Conservation (phyloP, 2,888 invertebrate genomes). For the Plebejus argus region DNA sequence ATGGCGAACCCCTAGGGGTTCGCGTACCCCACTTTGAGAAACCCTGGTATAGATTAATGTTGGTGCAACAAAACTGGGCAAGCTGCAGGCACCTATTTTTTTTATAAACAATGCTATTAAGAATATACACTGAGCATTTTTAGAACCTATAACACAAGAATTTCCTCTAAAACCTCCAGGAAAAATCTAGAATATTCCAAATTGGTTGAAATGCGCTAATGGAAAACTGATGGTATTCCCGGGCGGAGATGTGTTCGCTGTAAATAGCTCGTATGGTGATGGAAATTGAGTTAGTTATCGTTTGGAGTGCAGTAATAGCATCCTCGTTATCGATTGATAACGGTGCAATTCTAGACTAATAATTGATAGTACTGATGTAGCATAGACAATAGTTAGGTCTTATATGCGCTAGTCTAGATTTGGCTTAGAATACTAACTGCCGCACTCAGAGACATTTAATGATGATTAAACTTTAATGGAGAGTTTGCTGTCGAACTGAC, state of each 20-base stretch:
- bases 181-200: conserved; percentile 10
- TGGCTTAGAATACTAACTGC: neutral
- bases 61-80: too few relatives aligned
- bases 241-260: neutral
- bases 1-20: too few relatives aligned
- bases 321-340: conserved; percentile 18
- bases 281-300: neutral
- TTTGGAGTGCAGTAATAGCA: neutral
- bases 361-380: conserved; percentile 22
- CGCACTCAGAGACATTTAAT: too few relatives aligned
- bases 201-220: conserved; percentile 11
- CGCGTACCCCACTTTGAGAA: too few relatives aligned
- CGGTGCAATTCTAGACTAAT: conserved; percentile 17
- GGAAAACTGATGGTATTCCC: neutral
- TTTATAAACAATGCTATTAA: too few relatives aligned
- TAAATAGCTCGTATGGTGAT: neutral
- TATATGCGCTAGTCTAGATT: neutral
- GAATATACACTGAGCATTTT: too few relatives aligned
- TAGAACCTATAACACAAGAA: neutral
- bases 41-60: too few relatives aligned
- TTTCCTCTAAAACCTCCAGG: neutral
- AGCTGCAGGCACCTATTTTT: too few relatives aligned
- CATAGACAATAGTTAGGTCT: conserved; percentile 5
- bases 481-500: too few relatives aligned
- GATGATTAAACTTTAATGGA: too few relatives aligned